These are phyloP conservation scores for Danio aesculapii DNA, from an alignment of 2,797 vertebrate species.

Conservation along the genomic window DNA sequence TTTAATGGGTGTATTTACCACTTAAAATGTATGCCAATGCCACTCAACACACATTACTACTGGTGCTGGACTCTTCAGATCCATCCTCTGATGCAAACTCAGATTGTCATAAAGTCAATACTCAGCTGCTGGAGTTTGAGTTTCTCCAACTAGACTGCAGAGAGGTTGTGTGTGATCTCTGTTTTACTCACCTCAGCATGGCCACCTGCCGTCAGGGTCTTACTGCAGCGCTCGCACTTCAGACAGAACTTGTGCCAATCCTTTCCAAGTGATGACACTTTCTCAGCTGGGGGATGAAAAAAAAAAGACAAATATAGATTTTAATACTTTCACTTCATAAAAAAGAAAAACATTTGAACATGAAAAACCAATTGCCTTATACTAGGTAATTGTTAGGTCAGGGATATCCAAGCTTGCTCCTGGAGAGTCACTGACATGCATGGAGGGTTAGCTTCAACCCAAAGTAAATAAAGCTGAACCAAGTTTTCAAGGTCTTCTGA, in stretches of 20 bases:
- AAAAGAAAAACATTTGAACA: background rate
- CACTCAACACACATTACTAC: slow-evolving; percentile 2
- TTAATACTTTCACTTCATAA: background rate
- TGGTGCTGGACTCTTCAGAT: slow-evolving; percentile 30
- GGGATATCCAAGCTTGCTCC: too few relatives aligned
- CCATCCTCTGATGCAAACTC: slow-evolving; percentile 38
- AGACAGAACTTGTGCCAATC: slow-evolving; percentile 98
- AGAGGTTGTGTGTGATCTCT: slow-evolving; percentile 31
- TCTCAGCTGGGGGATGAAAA: slow-evolving; percentile 83
- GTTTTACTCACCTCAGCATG: slow-evolving; percentile 89
- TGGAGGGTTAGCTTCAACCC: too few relatives aligned
- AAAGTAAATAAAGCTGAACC: too few relatives aligned
- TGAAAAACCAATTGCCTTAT: background rate
- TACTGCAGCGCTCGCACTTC: slow-evolving; percentile 96
- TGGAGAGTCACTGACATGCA: too few relatives aligned
- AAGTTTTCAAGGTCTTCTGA: too few relatives aligned
- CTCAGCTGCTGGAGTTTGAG: slow-evolving; percentile 28
- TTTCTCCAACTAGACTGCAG: slow-evolving; percentile 46
- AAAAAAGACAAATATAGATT: slow-evolving; percentile 17
- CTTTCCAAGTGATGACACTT: slow-evolving; percentile 95
- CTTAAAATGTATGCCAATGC: background rate
- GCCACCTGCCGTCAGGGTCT: slow-evolving; percentile 91
- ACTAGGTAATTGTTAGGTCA: background rate
- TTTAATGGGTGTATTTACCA: background rate
- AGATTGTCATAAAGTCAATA: slow-evolving; percentile 59